These are phyloP conservation scores for Cyclargus thomasi DNA, from an alignment of 1,140 invertebrate species.

Conservation along the genomic window DNA sequence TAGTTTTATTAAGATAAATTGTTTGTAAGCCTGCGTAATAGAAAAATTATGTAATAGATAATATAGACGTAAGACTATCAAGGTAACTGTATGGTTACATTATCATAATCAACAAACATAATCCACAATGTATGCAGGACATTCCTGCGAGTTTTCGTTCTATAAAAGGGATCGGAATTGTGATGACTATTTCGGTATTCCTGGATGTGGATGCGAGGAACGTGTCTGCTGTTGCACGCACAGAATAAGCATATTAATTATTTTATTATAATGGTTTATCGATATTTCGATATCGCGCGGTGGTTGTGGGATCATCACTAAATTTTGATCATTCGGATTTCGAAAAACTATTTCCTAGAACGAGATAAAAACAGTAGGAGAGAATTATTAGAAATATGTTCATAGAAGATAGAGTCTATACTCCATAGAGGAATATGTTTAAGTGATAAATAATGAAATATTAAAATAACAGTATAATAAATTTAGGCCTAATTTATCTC, in stretches of 20 bases:
- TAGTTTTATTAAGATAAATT: not conserved
- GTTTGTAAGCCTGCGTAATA: not conserved
- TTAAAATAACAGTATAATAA: too few species aligned
- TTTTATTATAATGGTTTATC: slow-evolving; percentile 10
- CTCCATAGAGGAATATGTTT: too few species aligned
- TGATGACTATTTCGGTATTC: slow-evolving; percentile 41
- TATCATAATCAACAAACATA: slow-evolving; percentile 8
- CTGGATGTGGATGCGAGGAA: slow-evolving; percentile 20
- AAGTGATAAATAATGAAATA: too few species aligned
- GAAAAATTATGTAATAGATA: slow-evolving; percentile 21
- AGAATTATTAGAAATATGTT: too few species aligned
- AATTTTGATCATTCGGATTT: not conserved
- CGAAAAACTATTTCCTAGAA: too few species aligned
- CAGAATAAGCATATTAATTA: slow-evolving; percentile 17
- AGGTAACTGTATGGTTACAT: not conserved
- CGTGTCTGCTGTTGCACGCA: slow-evolving; percentile 21
- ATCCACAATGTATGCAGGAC: slow-evolving; percentile 12
- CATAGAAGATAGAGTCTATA: too few species aligned
- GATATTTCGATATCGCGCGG: not conserved
- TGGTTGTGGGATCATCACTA: not conserved
- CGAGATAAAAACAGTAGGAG: too few species aligned
- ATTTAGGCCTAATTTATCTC: too few species aligned
- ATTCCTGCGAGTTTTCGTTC: slow-evolving; percentile 33
- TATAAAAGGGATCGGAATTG: slow-evolving; percentile 56
- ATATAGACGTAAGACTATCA: slow-evolving; percentile 1